phyloP scores from a whole-genome alignment of 2,113 vertebrate genomes.

The Sapajus apella region DNA sequence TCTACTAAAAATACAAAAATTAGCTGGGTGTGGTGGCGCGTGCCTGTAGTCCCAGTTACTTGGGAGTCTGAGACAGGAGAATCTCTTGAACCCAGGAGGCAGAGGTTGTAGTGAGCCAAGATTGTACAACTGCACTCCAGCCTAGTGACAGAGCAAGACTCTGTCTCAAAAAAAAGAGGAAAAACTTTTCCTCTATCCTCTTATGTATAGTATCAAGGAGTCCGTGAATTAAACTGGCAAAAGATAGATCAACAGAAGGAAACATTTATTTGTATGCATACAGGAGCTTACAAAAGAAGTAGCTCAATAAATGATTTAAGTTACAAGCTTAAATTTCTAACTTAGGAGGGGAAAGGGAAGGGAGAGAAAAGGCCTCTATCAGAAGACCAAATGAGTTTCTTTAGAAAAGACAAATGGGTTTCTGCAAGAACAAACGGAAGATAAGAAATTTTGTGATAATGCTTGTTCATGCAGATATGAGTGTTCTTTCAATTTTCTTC shows the following conservation, averaged over 20 bases:
- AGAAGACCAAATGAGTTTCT: background rate
- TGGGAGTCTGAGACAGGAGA: too few relatives aligned
- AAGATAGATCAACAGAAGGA: background rate
- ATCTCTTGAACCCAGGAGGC: too few relatives aligned
- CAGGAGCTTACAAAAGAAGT: background rate
- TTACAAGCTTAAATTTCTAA: background rate
- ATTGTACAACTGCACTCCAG: too few relatives aligned
- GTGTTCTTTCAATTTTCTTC: background rate
- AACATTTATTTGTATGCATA: background rate
- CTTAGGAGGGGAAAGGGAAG: background rate
- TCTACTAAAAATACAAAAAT: too few relatives aligned
- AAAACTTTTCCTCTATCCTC: background rate
- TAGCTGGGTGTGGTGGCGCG: too few relatives aligned
- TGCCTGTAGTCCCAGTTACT: too few relatives aligned
- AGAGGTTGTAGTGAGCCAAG: too few relatives aligned
- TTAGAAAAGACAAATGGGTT: background rate
- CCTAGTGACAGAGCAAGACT: too few relatives aligned
- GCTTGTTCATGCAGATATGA: background rate
- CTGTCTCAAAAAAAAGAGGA: background rate
- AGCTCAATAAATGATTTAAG: background rate
- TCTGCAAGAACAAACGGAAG: background rate
- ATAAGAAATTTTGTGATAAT: background rate
- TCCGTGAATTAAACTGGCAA: slow-evolving; percentile 1
- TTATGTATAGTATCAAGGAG: background rate
- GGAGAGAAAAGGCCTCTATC: background rate